These are phyloP conservation scores for Drosophila ananassae DNA, from an alignment of 1,140 invertebrate genomes.

Conservation along the genomic window DNA sequence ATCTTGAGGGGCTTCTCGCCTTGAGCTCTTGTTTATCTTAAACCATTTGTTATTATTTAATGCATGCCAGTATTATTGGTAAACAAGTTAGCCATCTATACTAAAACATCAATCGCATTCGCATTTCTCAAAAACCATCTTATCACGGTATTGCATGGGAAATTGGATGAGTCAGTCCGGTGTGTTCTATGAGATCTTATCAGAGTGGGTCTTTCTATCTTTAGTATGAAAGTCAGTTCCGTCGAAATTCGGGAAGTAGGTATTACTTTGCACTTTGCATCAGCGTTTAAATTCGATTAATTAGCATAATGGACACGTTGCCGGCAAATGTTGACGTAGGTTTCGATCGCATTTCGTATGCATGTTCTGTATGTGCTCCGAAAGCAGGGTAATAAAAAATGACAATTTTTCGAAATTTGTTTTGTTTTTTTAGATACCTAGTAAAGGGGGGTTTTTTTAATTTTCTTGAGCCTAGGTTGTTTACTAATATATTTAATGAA, in stretches of 20 bases:
- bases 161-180: slow-evolving; percentile 50
- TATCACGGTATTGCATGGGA: slow-evolving; percentile 31
- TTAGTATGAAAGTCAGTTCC: slow-evolving; percentile 17
- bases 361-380: slow-evolving; percentile 8
- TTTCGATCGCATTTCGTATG: slow-evolving; percentile 16
- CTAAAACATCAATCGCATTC: slow-evolving; percentile 31
- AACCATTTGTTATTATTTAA: slow-evolving; percentile 58
- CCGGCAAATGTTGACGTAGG: slow-evolving; percentile 65
- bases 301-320: slow-evolving; percentile 71
- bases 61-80: slow-evolving; percentile 60
- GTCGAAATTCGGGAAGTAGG: slow-evolving; percentile 36
- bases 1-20: slow-evolving; percentile 49
- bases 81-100: slow-evolving; percentile 62
- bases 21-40: slow-evolving; percentile 69
- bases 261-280: slow-evolving; percentile 28
- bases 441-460: not conserved
- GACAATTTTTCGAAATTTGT: not conserved
- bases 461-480: not conserved
- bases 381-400: slow-evolving; percentile 49
- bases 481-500: not conserved
- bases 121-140: slow-evolving; percentile 21
- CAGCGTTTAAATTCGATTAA: slow-evolving; percentile 26
- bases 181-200: slow-evolving; percentile 6
- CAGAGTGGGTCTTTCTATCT: slow-evolving; percentile 11
- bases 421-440: slow-evolving; percentile 3